Conservation (phyloP, 2,113 vertebrate species). For the Fukomys damarensis region DNA sequence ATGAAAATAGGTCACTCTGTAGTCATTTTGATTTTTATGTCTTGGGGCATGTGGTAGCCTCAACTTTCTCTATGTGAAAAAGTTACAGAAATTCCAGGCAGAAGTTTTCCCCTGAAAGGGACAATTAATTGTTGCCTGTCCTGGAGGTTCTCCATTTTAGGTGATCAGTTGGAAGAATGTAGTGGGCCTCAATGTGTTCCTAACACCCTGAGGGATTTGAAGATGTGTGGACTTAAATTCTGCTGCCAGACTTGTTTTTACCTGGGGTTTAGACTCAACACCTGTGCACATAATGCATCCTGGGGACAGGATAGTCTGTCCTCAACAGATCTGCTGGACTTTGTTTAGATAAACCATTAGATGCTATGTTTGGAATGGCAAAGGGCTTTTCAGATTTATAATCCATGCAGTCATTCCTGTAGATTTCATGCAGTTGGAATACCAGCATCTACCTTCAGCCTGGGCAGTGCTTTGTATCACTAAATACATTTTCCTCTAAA, state of each 20-base stretch:
- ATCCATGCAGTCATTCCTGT: neutral
- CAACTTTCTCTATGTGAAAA: neutral
- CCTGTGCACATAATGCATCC: neutral
- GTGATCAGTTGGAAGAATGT: rapidly evolving
- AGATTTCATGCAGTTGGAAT: neutral
- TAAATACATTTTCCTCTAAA: neutral
- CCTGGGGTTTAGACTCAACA: neutral
- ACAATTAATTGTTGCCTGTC: neutral
- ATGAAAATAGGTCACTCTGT: neutral
- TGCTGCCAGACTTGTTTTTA: neutral
- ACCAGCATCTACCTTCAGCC: neutral
- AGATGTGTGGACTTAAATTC: neutral
- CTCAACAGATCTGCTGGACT: neutral
- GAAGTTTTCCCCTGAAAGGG: neutral
- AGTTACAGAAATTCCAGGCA: neutral
- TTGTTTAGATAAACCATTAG: neutral
- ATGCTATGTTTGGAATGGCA: neutral
- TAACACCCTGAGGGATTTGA: neutral
- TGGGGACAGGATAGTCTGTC: too few species aligned
- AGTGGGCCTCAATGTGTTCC: neutral
- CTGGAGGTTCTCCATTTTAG: neutral
- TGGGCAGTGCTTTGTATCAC: neutral
- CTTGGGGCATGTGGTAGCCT: neutral
- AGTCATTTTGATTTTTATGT: neutral
- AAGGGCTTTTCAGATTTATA: neutral